Conservation (phyloP, 2,797 vertebrate species). For the Peromyscus eremicus region DNA sequence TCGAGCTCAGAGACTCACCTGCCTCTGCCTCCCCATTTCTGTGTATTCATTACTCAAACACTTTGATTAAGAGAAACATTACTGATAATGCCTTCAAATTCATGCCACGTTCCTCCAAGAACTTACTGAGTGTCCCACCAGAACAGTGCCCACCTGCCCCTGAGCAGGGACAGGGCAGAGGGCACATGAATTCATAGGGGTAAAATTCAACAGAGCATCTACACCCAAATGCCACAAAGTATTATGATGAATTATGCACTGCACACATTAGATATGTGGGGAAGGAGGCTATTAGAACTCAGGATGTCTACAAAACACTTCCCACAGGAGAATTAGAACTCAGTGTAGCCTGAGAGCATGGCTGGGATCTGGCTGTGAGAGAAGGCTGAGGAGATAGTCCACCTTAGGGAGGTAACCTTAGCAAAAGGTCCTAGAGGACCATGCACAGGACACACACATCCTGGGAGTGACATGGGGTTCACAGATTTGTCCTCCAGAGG, state of each 20-base stretch:
- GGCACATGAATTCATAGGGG: neutral
- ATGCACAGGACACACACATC: rapidly evolving
- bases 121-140: neutral
- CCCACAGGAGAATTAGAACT: neutral
- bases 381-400: neutral
- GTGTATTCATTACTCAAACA: neutral
- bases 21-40: neutral
- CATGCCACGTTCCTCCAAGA: neutral
- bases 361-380: neutral
- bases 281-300: neutral
- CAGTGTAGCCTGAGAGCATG: neutral
- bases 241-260: neutral
- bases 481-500: neutral
- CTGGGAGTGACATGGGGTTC: neutral
- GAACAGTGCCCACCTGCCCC: neutral
- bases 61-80: neutral
- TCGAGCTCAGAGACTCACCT: neutral
- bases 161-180: neutral
- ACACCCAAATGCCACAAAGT: neutral
- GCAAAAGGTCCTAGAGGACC: neutral
- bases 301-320: neutral
- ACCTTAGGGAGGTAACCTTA: neutral
- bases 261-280: neutral
- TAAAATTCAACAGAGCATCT: neutral
- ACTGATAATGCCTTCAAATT: neutral